Evolutionary conservation across 2,888 invertebrate genomes (phyloP).

Genomic region (Caenorhabditis sp.): DNA sequence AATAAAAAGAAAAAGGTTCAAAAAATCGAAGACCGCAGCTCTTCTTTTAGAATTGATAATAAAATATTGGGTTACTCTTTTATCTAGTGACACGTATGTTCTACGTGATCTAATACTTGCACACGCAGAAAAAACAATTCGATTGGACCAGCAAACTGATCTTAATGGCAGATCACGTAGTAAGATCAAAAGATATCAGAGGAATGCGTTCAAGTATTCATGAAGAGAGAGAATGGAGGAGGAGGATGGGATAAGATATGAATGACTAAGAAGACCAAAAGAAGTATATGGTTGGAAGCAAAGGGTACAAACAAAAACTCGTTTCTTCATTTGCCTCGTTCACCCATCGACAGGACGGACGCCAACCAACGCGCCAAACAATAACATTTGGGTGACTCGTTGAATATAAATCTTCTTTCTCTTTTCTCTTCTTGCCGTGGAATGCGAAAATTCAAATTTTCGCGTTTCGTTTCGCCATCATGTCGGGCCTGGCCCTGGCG

Average conservation of each 20-base stretch:
- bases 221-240: background rate
- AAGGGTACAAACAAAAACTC: conserved; percentile 5
- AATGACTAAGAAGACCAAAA: conserved; percentile 38
- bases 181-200: conserved; percentile 38
- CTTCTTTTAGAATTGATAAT: too few relatives aligned
- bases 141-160: background rate
- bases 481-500: background rate
- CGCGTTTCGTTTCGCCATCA: background rate
- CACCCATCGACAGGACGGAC: conserved; percentile 1
- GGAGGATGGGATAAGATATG: conserved; percentile 35
- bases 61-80: too few relatives aligned
- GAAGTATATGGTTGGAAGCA: background rate
- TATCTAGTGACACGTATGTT: too few relatives aligned
- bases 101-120: background rate
- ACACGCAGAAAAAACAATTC: background rate
- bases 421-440: background rate
- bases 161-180: conserved; percentile 3
- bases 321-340: background rate
- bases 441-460: conserved; percentile 31
- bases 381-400: conserved; percentile 16
- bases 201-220: conserved; percentile 15
- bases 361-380: conserved; percentile 6
- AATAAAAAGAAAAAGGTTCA: conserved; percentile 9
- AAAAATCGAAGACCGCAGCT: conserved; percentile 16
- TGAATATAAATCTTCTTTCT: conserved; percentile 16